These are phyloP conservation scores for Pseudomyrmex cubaensis DNA, from an alignment of 1,140 invertebrate genomes.

Conservation along the genomic window DNA sequence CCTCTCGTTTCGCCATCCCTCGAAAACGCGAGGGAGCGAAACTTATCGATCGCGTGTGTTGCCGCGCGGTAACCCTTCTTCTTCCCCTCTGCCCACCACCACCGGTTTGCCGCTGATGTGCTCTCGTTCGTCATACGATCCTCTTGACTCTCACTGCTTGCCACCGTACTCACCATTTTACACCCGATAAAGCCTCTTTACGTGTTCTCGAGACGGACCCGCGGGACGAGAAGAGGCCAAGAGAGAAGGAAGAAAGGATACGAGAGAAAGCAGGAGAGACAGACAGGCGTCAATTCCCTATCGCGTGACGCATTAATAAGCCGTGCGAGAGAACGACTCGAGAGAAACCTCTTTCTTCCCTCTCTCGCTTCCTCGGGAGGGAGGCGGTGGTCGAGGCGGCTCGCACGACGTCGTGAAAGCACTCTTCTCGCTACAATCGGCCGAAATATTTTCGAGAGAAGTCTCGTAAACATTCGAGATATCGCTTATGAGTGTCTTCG, in stretches of 20 bases:
- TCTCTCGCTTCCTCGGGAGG: not conserved
- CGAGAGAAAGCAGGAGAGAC: not conserved
- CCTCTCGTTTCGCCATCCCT: not conserved
- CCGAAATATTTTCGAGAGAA: constrained; percentile 76
- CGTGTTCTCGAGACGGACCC: constrained; percentile 50
- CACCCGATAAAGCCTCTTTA: constrained; percentile 74
- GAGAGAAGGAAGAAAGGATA: constrained; percentile 11
- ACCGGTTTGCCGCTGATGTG: constrained; percentile 44
- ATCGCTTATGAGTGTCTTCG: constrained; percentile 72
- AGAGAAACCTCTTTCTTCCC: not conserved
- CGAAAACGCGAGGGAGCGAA: constrained; percentile 44
- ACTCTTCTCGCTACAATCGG: constrained; percentile 69
- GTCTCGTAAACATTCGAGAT: constrained; percentile 70
- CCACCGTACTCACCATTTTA: constrained; percentile 66
- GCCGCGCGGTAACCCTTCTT: constrained; percentile 59
- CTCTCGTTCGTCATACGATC: constrained; percentile 58
- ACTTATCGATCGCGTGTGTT: constrained; percentile 68
- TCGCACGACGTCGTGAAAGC: constrained; percentile 38
- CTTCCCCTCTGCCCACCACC: not conserved
- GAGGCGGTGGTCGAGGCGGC: constrained; percentile 17
- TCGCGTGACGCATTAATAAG: constrained; percentile 50
- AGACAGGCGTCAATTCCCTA: constrained; percentile 47
- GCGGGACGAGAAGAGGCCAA: constrained; percentile 10
- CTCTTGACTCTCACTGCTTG: constrained; percentile 56
- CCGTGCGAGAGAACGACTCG: constrained; percentile 8